Percentiles rank a stretch among this genome's conserved stretches.
Evolutionary conservation across 2,113 vertebrate species (phyloP).

Genomic region (Xenus cinereus): DNA sequence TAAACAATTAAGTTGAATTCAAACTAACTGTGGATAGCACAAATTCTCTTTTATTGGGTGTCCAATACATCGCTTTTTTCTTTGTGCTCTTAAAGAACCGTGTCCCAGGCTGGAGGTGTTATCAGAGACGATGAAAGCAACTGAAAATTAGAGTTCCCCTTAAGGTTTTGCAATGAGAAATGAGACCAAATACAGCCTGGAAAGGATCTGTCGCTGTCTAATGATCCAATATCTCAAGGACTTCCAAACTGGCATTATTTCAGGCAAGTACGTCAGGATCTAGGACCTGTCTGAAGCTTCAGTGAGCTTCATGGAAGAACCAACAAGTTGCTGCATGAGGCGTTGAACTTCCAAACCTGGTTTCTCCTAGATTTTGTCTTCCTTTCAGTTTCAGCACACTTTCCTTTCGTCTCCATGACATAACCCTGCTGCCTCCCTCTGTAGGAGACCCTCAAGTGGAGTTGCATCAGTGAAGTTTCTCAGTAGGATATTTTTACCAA

Average conservation of each 20-base stretch:
- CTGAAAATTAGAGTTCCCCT: neutral
- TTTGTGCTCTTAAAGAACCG: neutral
- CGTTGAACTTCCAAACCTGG: neutral
- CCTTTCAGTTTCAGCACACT: neutral
- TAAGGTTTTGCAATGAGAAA: neutral
- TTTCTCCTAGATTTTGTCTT: neutral
- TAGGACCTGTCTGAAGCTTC: neutral
- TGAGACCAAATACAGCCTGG: neutral
- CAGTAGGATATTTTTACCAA: neutral
- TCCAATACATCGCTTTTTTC: neutral
- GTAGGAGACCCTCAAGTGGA: neutral
- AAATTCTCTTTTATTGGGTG: conserved; percentile 19
- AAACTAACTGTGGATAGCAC: conserved; percentile 14
- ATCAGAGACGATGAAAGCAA: neutral
- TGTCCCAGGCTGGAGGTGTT: neutral
- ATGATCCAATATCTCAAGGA: neutral
- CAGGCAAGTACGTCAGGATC: neutral
- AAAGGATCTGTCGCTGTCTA: neutral
- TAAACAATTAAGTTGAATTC: conserved; percentile 52
- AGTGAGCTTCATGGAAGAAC: neutral
- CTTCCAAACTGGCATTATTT: neutral
- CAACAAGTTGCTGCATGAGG: neutral
- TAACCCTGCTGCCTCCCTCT: neutral
- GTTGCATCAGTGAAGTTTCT: neutral
- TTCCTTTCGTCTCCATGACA: neutral